A percentile compares a stretch with the other conserved stretches of the same genome.
These are phyloP conservation scores for Drosophila auraria DNA, from an alignment of 1,140 invertebrate species.

Conservation along the genomic window DNA sequence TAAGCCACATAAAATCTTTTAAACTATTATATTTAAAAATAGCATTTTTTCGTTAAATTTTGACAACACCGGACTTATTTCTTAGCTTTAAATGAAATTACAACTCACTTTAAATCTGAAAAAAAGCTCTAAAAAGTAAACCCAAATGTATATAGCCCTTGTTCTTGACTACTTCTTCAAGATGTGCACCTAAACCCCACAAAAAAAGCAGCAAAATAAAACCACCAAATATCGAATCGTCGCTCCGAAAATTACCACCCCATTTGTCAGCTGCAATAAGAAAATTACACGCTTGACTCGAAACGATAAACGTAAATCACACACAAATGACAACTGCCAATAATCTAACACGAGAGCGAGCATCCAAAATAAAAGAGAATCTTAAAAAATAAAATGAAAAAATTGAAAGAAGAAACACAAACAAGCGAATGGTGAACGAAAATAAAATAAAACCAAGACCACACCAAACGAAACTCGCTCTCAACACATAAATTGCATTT, in stretches of 20 bases:
- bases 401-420: conserved; percentile 38
- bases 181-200: neutral
- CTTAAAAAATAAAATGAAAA: conserved; percentile 36
- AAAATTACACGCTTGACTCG: conserved; percentile 71
- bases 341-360: conserved; percentile 54
- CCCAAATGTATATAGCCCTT: neutral
- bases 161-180: neutral
- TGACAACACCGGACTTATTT: too few relatives aligned
- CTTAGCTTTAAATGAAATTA: too few relatives aligned
- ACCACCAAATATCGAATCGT: neutral
- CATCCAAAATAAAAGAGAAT: conserved; percentile 53
- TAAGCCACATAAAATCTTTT: too few relatives aligned
- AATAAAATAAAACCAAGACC: conserved; percentile 26
- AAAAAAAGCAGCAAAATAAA: neutral
- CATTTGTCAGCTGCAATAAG: conserved; percentile 36
- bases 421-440: conserved; percentile 23
- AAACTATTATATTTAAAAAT: too few relatives aligned
- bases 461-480: conserved; percentile 28
- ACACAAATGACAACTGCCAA: conserved; percentile 77
- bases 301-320: conserved; percentile 78
- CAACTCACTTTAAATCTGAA: too few relatives aligned
- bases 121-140: too few relatives aligned
- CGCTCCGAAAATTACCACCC: conserved; percentile 7
- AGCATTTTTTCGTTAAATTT: too few relatives aligned
- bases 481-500: conserved; percentile 81